These are phyloP conservation scores for Ophion obscuratus DNA, from an alignment of 2,888 invertebrate genomes.

Conservation along the genomic window DNA sequence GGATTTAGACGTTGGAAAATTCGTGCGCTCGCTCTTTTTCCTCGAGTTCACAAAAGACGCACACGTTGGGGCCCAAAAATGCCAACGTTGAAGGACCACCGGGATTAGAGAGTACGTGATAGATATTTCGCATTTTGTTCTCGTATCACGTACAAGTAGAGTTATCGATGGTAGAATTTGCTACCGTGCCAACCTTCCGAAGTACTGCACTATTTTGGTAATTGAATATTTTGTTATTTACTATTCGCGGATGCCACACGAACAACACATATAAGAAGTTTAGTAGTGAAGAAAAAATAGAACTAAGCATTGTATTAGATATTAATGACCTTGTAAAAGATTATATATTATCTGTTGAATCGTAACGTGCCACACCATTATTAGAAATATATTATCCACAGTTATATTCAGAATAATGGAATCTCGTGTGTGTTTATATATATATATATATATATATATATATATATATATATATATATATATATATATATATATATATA, in stretches of 20 bases:
- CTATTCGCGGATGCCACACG: constrained; percentile 49
- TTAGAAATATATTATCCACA: constrained; percentile 58
- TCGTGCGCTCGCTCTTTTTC: constrained; percentile 2
- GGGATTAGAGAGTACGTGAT: constrained; percentile 4
- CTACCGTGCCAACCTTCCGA: constrained; percentile 56
- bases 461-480: constrained; percentile 43
- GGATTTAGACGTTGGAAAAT: neutral
- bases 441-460: constrained; percentile 46
- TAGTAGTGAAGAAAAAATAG: constrained; percentile 27
- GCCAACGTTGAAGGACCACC: constrained; percentile 48
- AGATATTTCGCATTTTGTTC: constrained; percentile 35
- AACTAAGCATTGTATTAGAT: constrained; percentile 13
- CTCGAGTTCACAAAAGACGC: constrained; percentile 41
- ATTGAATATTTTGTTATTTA: constrained; percentile 63
- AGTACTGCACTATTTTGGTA: constrained; percentile 64
- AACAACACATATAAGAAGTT: constrained; percentile 11
- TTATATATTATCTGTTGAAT: constrained; percentile 63
- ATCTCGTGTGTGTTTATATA: constrained; percentile 53
- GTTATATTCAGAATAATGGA: constrained; percentile 59
- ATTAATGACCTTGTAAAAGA: constrained; percentile 52
- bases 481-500: constrained; percentile 31
- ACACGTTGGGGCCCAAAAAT: constrained; percentile 46
- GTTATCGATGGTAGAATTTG: constrained; percentile 48
- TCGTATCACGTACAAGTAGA: constrained; percentile 37
- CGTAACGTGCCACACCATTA: constrained; percentile 66